These are phyloP conservation scores for Rhabdomys pumilio DNA, from an alignment of 2,797 vertebrate genomes.

Conservation along the genomic window DNA sequence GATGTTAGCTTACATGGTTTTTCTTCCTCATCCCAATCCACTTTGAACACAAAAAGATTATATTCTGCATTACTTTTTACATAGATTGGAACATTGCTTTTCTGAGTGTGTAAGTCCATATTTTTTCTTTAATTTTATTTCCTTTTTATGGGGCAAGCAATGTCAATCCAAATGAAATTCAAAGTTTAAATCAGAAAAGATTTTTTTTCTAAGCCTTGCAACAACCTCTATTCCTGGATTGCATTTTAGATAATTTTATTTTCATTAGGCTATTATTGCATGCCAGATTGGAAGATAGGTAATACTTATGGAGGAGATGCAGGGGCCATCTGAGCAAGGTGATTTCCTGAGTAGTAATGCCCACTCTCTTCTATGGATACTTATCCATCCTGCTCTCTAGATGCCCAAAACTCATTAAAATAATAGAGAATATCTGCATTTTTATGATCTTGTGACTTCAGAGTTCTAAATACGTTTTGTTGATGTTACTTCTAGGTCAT, in stretches of 20 bases:
- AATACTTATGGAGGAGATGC: not conserved
- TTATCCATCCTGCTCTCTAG: not conserved
- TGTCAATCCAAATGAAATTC: conserved; percentile 71
- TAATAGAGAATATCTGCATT: not conserved
- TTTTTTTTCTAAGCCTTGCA: conserved; percentile 26
- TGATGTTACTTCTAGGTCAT: not conserved
- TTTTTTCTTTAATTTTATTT: conserved; percentile 59
- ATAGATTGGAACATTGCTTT: conserved; percentile 68
- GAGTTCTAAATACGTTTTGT: not conserved
- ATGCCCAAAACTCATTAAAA: not conserved
- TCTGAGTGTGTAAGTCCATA: conserved; percentile 56
- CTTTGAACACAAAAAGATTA: conserved; percentile 37
- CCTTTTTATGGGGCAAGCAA: not conserved
- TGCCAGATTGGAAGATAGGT: conserved; percentile 46
- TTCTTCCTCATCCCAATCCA: conserved; percentile 55
- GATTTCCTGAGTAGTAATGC: not conserved
- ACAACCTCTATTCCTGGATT: conserved; percentile 44
- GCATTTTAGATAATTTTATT: conserved; percentile 39
- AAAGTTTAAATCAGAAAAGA: conserved; percentile 72
- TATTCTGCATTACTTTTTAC: conserved; percentile 62
- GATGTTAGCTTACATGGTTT: conserved; percentile 63
- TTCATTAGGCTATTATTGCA: conserved; percentile 37
- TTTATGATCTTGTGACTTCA: not conserved
- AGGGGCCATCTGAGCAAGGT: not conserved
- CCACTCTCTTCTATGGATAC: not conserved